These are phyloP conservation scores for Ochropacha duplaris DNA, from an alignment of 2,888 invertebrate genomes.

Conservation along the genomic window DNA sequence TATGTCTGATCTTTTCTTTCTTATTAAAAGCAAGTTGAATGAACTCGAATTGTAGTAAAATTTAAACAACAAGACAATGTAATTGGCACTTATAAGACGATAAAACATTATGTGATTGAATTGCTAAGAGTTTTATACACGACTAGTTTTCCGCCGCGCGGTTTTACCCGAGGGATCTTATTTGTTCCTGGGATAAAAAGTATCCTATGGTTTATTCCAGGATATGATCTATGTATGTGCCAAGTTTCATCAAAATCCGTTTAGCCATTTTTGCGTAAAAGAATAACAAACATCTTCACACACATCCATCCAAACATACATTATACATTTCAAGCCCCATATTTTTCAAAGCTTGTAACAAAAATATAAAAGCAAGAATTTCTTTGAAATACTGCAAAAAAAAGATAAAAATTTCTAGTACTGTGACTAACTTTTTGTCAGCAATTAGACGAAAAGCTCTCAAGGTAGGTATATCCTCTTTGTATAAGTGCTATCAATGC, in stretches of 20 bases:
- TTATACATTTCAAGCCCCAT: background rate
- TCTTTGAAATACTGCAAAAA: background rate
- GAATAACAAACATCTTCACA: background rate
- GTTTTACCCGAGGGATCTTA: no score
- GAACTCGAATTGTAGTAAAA: background rate
- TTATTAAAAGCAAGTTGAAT: background rate
- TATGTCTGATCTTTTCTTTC: background rate
- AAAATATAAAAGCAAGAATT: background rate
- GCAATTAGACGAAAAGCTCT: slow-evolving; percentile 43
- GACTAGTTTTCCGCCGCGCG: no score
- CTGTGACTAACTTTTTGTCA: slow-evolving; percentile 23
- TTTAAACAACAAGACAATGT: background rate
- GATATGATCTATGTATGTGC: no score
- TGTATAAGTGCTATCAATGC: background rate
- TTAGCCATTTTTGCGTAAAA: no score
- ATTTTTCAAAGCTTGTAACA: background rate
- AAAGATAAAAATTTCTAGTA: slow-evolving; percentile 1
- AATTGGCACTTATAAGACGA: no score
- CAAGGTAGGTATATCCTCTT: slow-evolving; percentile 8
- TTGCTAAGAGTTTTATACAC: no score
- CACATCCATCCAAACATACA: background rate
- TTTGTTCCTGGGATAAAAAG: no score
- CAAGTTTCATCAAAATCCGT: no score
- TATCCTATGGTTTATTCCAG: no score
- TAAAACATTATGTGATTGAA: no score